Percentiles rank a stretch among this genome's conserved stretches.
Conservation (phyloP, 2,797 vertebrate genomes). For the Erethizon dorsatum region DNA sequence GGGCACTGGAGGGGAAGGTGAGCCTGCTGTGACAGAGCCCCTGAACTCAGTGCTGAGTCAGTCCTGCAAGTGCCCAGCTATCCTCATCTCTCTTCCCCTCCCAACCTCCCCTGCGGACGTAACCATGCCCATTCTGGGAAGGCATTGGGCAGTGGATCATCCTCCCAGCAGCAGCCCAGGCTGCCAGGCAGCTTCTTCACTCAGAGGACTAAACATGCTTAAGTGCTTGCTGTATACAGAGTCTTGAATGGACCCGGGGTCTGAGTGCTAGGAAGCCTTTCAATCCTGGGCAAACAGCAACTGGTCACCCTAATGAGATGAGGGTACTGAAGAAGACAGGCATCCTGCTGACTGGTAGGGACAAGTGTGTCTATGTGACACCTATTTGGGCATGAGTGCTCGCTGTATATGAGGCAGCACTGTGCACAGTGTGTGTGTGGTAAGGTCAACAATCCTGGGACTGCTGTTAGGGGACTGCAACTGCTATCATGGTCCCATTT, state of each 20-base stretch:
- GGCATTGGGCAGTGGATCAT: not conserved
- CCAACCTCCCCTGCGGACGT: not conserved
- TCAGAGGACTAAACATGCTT: not conserved
- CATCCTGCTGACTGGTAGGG: not conserved
- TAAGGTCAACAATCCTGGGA: rapidly evolving
- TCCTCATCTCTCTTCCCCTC: not conserved
- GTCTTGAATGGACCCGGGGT: not conserved
- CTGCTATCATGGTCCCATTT: not conserved
- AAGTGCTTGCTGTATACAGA: not conserved
- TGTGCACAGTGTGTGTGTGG: rapidly evolving
- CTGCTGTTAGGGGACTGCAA: not conserved
- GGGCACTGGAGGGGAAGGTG: not conserved
- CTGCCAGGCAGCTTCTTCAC: not conserved
- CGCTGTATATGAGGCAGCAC: rapidly evolving
- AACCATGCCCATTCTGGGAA: slow-evolving; percentile 52
- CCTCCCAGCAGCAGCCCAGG: not conserved
- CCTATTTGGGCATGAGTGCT: rapidly evolving
- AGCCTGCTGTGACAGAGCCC: slow-evolving; percentile 70
- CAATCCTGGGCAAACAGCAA: not conserved
- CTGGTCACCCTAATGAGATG: not conserved
- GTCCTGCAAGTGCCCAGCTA: not conserved
- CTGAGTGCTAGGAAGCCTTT: not conserved
- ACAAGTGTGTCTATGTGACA: not conserved
- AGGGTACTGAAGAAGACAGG: not conserved
- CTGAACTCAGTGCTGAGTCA: slow-evolving; percentile 68